Evolutionary conservation across 2,888 invertebrate species (phyloP), one percentile per base, ranked within the genome.

Genomic region (Chymomyza fuscimana): DNA sequence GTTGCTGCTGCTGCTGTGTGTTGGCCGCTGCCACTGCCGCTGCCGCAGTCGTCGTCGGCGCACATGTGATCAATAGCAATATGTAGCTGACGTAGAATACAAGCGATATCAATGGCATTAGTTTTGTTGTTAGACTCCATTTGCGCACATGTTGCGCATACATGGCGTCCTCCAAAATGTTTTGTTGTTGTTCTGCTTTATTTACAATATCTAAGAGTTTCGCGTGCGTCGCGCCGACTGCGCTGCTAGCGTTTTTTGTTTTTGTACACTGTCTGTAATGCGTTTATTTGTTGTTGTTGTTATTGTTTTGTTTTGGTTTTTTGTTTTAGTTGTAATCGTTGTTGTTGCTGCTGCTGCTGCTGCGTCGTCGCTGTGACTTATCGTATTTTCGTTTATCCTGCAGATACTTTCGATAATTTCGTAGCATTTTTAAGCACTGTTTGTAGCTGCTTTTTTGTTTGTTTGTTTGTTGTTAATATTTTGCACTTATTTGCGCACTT

Each of bases 141-240:
- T 92, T 92, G 92, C 92, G 92, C 92, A 92, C 90, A 90, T 90
- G 89, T 90, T 91, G 92, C 92, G 92, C 92, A 92, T 92, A 90
- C 92, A 92, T 92, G 92, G 91, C 92, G 92, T 92, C 91, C 89
- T 89, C 78, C 76, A 85, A 84, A 80, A 65, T 85, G 89, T 77
- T 88, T 84, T 71, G 69, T 16, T 67, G 60, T 65, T 69, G 63
- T 70, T 62, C 65, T 69, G 65, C 61, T 60, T 74, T 60, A 65
- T 51, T 76, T 66, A 61, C 71, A 60, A 63, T 72, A 69, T 54
- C 59, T 25, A 25, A 25, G 25, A 25, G 25, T 3, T 25, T 4
- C 25, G 25, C 25, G 25, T 25, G 25, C 25, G 25, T 5, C 32
- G 12, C 51, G 22, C 16, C 16, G 15, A 54, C 52, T 19, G 16